These are phyloP conservation scores for Dermolepida albohirtum DNA, from an alignment of 2,888 invertebrate species.

Conservation along the genomic window DNA sequence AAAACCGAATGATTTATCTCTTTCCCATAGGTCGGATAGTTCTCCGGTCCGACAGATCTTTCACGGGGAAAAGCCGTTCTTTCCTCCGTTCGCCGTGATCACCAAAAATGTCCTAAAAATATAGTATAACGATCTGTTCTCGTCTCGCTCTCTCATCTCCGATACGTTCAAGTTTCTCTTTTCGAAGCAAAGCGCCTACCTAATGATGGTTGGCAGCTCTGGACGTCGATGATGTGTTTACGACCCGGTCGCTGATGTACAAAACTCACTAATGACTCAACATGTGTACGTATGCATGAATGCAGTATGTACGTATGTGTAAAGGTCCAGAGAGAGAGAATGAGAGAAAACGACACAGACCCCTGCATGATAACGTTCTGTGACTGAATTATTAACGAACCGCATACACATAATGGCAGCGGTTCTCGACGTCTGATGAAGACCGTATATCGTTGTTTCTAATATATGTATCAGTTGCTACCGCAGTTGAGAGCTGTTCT, in stretches of 20 bases:
- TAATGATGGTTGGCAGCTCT: slow-evolving; percentile 55
- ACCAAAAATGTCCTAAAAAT: slow-evolving; percentile 31
- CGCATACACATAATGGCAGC: slow-evolving; percentile 55
- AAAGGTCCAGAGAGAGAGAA: not conserved
- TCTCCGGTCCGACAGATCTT: slow-evolving; percentile 1
- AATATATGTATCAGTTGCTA: slow-evolving; percentile 18
- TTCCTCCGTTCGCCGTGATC: no score
- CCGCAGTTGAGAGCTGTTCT: not conserved
- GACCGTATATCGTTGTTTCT: slow-evolving; percentile 46
- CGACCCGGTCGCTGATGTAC: slow-evolving; percentile 62
- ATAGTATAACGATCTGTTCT: slow-evolving; percentile 8
- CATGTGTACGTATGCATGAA: slow-evolving; percentile 57
- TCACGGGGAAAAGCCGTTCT: not conserved
- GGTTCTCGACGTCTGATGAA: slow-evolving; percentile 48
- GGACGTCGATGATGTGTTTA: slow-evolving; percentile 61
- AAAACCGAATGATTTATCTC: slow-evolving; percentile 21
- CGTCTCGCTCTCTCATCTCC: not conserved
- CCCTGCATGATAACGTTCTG: slow-evolving; percentile 57
- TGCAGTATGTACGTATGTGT: slow-evolving; percentile 5
- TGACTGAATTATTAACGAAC: slow-evolving; percentile 60
- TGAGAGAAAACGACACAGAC: slow-evolving; percentile 24
- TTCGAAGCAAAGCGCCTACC: slow-evolving; percentile 18
- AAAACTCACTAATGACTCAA: slow-evolving; percentile 62
- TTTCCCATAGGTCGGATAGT: not conserved
- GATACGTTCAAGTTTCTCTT: not conserved